Evolutionary conservation across 2,888 invertebrate species (phyloP).

Genomic region (Ophion slaviceki): DNA sequence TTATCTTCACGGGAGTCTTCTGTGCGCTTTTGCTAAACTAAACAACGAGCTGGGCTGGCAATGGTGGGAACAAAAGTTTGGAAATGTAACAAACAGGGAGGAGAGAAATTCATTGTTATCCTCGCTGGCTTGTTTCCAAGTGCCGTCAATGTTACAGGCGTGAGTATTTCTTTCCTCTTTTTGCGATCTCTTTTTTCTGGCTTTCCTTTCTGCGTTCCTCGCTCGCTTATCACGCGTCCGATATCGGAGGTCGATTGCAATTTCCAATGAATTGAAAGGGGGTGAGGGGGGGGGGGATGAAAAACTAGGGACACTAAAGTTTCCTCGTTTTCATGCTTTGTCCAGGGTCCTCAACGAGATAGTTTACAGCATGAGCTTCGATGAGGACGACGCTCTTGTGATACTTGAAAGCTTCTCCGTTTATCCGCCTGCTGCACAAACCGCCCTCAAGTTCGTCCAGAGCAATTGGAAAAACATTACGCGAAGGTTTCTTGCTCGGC

Average conservation of each 20-base stretch:
- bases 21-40: slow-evolving; percentile 76
- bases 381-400: slow-evolving; percentile 72
- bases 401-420: slow-evolving; percentile 75
- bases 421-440: slow-evolving; percentile 77
- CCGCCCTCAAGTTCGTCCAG: slow-evolving; percentile 75
- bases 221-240: slow-evolving; percentile 23
- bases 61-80: slow-evolving; percentile 73
- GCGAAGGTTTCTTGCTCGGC: slow-evolving; percentile 69
- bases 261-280: slow-evolving; percentile 47
- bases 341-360: slow-evolving; percentile 77
- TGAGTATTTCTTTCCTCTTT: slow-evolving; percentile 67
- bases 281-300: background rate
- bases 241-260: slow-evolving; percentile 61
- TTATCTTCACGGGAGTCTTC: slow-evolving; percentile 74
- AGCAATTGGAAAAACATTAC: slow-evolving; percentile 76
- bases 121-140: slow-evolving; percentile 78
- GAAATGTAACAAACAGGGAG: slow-evolving; percentile 70
- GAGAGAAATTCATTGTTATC: slow-evolving; percentile 76
- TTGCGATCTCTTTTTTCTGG: background rate
- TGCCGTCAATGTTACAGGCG: slow-evolving; percentile 78
- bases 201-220: slow-evolving; percentile 1
- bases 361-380: slow-evolving; percentile 72
- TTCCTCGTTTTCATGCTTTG: slow-evolving; percentile 9
- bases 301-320: background rate
- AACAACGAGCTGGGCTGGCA: slow-evolving; percentile 76